Percentiles rank a stretch among this genome's conserved stretches.
phyloP scores from a whole-genome alignment of 2,888 invertebrate genomes.

The Chrysina gloriosa region DNA sequence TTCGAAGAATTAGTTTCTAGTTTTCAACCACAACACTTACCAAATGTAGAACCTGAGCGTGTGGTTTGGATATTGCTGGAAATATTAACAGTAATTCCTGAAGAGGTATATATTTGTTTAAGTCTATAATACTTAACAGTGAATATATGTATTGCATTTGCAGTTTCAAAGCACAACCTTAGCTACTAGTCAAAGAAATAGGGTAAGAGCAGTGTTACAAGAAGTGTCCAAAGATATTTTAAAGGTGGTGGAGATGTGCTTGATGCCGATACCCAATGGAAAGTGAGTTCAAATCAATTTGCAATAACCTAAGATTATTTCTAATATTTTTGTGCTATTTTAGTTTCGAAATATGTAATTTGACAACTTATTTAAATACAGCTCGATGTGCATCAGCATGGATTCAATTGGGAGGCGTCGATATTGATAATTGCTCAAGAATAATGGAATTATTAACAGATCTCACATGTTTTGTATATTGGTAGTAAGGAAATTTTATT shows the following conservation, averaged over 20 bases:
- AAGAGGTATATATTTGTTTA: slow-evolving; percentile 73
- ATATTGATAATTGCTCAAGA: slow-evolving; percentile 60
- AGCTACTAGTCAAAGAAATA: slow-evolving; percentile 61
- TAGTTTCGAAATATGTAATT: slow-evolving; percentile 63
- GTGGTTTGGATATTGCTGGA: slow-evolving; percentile 80
- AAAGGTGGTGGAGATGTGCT: slow-evolving; percentile 64
- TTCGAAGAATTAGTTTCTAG: slow-evolving; percentile 78
- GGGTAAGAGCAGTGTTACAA: slow-evolving; percentile 62
- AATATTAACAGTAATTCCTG: slow-evolving; percentile 87
- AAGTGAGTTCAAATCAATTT: slow-evolving; percentile 53
- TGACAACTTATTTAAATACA: slow-evolving; percentile 68
- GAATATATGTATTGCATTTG: neutral
- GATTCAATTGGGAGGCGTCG: slow-evolving; percentile 71
- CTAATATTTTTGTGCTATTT: neutral
- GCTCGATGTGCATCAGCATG: slow-evolving; percentile 71
- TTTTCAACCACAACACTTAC: slow-evolving; percentile 67
- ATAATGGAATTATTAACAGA: slow-evolving; percentile 61
- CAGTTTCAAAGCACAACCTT: slow-evolving; percentile 66
- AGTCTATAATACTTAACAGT: neutral
- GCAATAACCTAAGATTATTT: neutral
- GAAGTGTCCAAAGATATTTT: slow-evolving; percentile 64
- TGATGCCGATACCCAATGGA: slow-evolving; percentile 59
- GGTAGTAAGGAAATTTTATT: slow-evolving; percentile 54
- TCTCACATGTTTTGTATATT: slow-evolving; percentile 63
- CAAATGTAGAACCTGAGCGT: slow-evolving; percentile 71